Conservation (phyloP, 2,888 invertebrate species). For the Tenthredo livida region DNA sequence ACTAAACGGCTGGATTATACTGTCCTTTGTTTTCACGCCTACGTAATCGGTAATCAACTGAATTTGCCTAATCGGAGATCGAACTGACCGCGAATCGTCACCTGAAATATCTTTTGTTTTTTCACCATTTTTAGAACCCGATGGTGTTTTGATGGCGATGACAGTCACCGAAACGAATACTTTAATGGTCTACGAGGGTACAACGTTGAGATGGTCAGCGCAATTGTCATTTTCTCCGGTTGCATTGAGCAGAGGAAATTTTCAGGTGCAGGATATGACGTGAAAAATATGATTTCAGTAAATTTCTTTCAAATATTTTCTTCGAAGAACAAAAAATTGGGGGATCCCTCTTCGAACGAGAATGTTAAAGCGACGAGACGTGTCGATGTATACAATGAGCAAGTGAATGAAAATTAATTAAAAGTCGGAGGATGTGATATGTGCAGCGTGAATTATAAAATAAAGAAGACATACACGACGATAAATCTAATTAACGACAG, state of each 20-base stretch:
- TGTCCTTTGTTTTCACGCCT: constrained; percentile 88
- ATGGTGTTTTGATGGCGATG: constrained; percentile 86
- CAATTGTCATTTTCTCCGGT: constrained; percentile 89
- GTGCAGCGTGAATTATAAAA: neutral
- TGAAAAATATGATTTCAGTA: neutral
- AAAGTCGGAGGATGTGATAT: constrained; percentile 29
- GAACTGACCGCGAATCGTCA: neutral
- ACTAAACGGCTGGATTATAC: constrained; percentile 92
- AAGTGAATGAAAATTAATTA: neutral
- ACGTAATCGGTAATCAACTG: constrained; percentile 81
- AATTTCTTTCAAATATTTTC: neutral
- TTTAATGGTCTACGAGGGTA: constrained; percentile 91
- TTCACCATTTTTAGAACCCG: constrained; percentile 80
- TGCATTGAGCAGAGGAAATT: constrained; percentile 86
- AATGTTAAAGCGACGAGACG: neutral
- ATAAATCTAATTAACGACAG: constrained; percentile 49
- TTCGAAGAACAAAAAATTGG: neutral
- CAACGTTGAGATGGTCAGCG: constrained; percentile 93
- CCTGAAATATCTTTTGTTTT: neutral
- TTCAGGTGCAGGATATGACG: constrained; percentile 79
- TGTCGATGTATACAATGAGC: neutral
- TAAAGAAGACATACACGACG: constrained; percentile 3
- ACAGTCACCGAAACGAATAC: constrained; percentile 91
- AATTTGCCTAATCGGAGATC: neutral
- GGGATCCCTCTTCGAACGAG: neutral